These are phyloP conservation scores for Hirundo rustica DNA, from an alignment of 2,797 vertebrate species.

Conservation along the genomic window DNA sequence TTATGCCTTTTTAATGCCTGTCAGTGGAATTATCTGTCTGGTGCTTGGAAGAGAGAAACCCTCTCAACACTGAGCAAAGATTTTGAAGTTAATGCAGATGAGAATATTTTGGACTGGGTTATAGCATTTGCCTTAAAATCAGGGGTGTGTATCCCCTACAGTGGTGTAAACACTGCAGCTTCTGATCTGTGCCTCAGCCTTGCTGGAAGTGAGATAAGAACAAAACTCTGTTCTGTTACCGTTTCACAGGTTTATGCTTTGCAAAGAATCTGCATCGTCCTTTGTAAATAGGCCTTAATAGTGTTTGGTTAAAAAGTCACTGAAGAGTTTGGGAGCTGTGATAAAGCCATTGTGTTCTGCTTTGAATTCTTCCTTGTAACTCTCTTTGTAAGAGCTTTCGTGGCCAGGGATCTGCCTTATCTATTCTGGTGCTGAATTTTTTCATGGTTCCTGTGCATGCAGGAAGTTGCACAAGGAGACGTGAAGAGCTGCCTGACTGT, in stretches of 20 bases:
- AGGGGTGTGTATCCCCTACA: neutral
- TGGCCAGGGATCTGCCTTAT: neutral
- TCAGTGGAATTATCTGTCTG: neutral
- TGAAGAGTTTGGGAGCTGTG: neutral
- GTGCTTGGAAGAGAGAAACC: neutral
- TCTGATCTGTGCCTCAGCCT: neutral
- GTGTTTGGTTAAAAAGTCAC: neutral
- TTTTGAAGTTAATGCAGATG: neutral
- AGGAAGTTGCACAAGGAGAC: neutral
- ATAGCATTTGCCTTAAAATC: neutral
- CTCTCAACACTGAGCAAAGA: neutral
- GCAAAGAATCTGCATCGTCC: neutral
- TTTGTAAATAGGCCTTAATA: neutral
- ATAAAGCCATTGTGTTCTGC: neutral
- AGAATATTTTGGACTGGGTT: neutral
- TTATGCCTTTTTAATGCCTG: neutral
- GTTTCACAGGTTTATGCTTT: neutral
- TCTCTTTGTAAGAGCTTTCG: rapidly evolving
- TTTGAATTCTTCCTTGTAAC: neutral
- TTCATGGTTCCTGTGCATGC: neutral
- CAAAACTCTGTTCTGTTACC: neutral
- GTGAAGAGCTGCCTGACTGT: rapidly evolving
- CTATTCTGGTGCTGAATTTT: neutral
- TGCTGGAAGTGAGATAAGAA: neutral
- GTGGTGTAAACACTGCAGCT: neutral